Evolutionary conservation across 2,113 vertebrate genomes (phyloP).

Genomic region (Arothron firmamentum): DNA sequence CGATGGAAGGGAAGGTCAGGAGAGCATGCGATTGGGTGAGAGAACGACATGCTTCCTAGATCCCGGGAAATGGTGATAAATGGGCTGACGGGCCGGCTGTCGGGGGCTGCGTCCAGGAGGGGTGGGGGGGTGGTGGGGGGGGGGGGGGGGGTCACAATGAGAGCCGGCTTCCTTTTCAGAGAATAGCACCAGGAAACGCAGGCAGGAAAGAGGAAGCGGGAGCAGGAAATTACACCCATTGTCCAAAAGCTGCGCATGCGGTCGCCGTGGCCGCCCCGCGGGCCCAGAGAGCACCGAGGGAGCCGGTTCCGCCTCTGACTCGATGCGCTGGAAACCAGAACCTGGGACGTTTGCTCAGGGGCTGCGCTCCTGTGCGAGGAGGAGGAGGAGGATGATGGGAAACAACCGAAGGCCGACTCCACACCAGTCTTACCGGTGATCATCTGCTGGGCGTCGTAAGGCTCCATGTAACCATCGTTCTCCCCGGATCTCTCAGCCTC

Average conservation of each 20-base stretch:
- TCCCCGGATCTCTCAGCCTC: slow-evolving; percentile 81
- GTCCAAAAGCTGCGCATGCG: slow-evolving; percentile 45
- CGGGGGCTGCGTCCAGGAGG: slow-evolving; percentile 38
- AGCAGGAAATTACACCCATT: slow-evolving; percentile 74
- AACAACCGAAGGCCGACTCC: background rate
- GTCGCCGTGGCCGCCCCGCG: slow-evolving; percentile 53
- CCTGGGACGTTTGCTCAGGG: slow-evolving; percentile 2
- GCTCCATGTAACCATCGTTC: slow-evolving; percentile 90
- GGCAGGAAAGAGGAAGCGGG: slow-evolving; percentile 73
- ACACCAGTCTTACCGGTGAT: slow-evolving; percentile 80
- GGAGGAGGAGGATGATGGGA: background rate
- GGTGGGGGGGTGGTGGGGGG: background rate
- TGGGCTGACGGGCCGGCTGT: slow-evolving; percentile 45
- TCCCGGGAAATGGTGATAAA: slow-evolving; percentile 63
- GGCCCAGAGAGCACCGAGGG: slow-evolving; percentile 33
- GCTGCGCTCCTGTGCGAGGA: background rate
- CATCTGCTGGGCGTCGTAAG: slow-evolving; percentile 89
- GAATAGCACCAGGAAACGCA: slow-evolving; percentile 70
- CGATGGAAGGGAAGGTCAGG: slow-evolving; percentile 55
- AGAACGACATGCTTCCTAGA: slow-evolving; percentile 55
- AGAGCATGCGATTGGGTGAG: slow-evolving; percentile 52
- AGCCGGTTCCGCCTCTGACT: slow-evolving; percentile 20
- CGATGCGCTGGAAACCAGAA: slow-evolving; percentile 26
- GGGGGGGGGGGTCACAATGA: slow-evolving; percentile 13
- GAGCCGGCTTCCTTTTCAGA: slow-evolving; percentile 59